Evolutionary conservation across 2,888 invertebrate genomes (phyloP).

Genomic region (Megaustenia siamemsis): DNA sequence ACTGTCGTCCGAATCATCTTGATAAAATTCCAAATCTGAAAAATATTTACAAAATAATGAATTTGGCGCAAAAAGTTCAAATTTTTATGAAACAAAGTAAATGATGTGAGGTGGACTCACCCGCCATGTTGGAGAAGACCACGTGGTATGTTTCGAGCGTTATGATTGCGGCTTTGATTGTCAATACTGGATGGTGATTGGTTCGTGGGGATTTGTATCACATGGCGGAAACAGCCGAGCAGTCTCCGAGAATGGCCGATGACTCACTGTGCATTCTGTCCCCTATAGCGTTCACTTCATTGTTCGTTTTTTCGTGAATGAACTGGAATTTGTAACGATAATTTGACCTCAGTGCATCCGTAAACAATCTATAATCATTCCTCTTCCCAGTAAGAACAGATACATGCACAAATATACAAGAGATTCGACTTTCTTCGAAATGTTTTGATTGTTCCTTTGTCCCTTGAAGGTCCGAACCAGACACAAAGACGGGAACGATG

Average conservation of each 20-base stretch:
- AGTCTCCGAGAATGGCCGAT: constrained; percentile 67
- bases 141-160: constrained; percentile 68
- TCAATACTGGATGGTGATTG: constrained; percentile 66
- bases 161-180: constrained; percentile 62
- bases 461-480: constrained; percentile 44
- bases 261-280: constrained; percentile 58
- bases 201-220: constrained; percentile 65
- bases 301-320: constrained; percentile 55
- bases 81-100: constrained; percentile 71
- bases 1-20: constrained; percentile 73
- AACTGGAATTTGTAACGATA: constrained; percentile 41
- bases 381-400: not conserved
- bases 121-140: constrained; percentile 79
- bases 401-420: not conserved
- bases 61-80: constrained; percentile 66
- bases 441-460: constrained; percentile 45
- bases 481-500: constrained; percentile 53
- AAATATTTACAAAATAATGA: constrained; percentile 65
- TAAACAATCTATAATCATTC: not conserved
- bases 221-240: constrained; percentile 67
- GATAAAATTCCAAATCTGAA: constrained; percentile 78
- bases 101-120: constrained; percentile 78
- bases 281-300: constrained; percentile 50
- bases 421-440: not conserved
- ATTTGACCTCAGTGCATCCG: constrained; percentile 29